Percentiles rank a stretch among this genome's conserved stretches.
Conservation (phyloP, 2,888 invertebrate species). For the Amorpha juglandis region DNA sequence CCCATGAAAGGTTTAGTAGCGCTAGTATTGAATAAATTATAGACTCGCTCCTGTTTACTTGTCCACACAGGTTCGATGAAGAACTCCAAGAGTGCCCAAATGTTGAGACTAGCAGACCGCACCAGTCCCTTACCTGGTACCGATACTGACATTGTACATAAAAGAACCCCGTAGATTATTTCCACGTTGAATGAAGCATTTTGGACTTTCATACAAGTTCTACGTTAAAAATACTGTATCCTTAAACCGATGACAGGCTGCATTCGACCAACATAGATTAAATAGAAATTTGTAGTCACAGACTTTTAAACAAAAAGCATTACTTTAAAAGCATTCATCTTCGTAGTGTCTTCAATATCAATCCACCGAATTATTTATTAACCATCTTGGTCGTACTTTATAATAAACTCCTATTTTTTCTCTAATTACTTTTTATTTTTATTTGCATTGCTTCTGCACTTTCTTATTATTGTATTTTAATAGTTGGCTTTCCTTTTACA, state of each 20-base stretch:
- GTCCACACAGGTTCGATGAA: slow-evolving; percentile 86
- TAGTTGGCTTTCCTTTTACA: slow-evolving; percentile 30
- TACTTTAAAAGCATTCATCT: slow-evolving; percentile 18
- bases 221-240: slow-evolving; percentile 41
- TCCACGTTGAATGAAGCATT: slow-evolving; percentile 60
- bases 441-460: slow-evolving; percentile 78
- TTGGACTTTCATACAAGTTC: slow-evolving; percentile 53
- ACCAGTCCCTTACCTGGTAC: slow-evolving; percentile 86
- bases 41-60: slow-evolving; percentile 77
- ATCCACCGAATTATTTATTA: slow-evolving; percentile 15
- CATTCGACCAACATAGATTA: slow-evolving; percentile 37
- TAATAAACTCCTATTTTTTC: slow-evolving; percentile 28
- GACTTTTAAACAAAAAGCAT: slow-evolving; percentile 30
- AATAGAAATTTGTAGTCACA: slow-evolving; percentile 35
- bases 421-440: slow-evolving; percentile 47
- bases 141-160: slow-evolving; percentile 66
- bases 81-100: slow-evolving; percentile 87
- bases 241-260: slow-evolving; percentile 68
- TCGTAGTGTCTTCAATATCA: slow-evolving; percentile 27
- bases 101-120: slow-evolving; percentile 86
- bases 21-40: slow-evolving; percentile 59
- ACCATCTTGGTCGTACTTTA: slow-evolving; percentile 42
- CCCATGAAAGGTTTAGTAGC: slow-evolving; percentile 47
- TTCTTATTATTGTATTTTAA: slow-evolving; percentile 42
- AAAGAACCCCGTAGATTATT: slow-evolving; percentile 73